A percentile compares a stretch with the other conserved stretches of the same genome.
These are phyloP conservation scores for Smittia aterrima DNA, from an alignment of 2,888 invertebrate species.

Conservation along the genomic window DNA sequence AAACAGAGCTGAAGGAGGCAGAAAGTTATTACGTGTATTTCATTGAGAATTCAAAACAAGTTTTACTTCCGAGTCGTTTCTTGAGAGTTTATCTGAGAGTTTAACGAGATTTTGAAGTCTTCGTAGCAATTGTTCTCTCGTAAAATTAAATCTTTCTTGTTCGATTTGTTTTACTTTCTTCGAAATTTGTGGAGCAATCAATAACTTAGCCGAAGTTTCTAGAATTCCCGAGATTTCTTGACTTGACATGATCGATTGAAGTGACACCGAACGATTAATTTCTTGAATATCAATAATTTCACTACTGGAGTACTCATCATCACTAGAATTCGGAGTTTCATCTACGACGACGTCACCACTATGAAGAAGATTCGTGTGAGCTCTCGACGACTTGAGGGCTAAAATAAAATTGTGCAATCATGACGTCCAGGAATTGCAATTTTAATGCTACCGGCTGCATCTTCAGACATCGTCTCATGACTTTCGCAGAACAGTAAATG, in stretches of 20 bases:
- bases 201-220: too few relatives aligned
- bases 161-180: too few relatives aligned
- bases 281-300: not conserved
- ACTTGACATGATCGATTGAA: not conserved
- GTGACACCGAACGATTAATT: not conserved
- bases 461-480: not conserved
- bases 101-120: conserved; percentile 17
- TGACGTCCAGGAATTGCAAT: not conserved
- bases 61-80: not conserved
- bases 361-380: not conserved
- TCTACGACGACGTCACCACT: too few relatives aligned
- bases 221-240: too few relatives aligned
- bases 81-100: not conserved
- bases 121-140: not conserved
- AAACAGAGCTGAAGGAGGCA: not conserved
- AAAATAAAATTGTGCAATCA: not conserved
- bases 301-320: not conserved
- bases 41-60: not conserved
- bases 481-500: not conserved
- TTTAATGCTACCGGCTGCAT: not conserved
- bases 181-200: too few relatives aligned
- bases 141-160: not conserved
- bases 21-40: too few relatives aligned
- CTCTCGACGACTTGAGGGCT: not conserved
- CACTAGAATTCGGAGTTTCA: not conserved